Evolutionary conservation across 2,888 invertebrate genomes (phyloP).

Genomic region (Diogma glabrata): DNA sequence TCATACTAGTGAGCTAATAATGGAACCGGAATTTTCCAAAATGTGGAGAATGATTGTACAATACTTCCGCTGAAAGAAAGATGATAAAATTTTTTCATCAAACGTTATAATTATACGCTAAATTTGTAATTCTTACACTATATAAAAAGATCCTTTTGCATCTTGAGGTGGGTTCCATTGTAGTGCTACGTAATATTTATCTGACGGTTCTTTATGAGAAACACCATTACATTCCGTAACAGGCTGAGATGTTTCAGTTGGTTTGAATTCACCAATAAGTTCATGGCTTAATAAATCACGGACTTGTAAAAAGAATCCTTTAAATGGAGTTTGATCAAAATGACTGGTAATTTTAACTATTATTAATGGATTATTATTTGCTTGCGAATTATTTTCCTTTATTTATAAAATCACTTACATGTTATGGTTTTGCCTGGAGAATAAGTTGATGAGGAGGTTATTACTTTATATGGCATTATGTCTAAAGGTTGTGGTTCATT

Average conservation of each 20-base stretch:
- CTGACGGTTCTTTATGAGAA: neutral
- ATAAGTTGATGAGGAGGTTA: slow-evolving; percentile 1
- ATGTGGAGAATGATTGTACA: neutral
- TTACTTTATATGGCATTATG: neutral
- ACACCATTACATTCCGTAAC: neutral
- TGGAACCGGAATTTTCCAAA: neutral
- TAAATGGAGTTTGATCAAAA: too few relatives aligned
- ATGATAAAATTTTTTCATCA: neutral
- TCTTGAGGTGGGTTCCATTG: neutral
- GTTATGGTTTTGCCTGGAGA: neutral
- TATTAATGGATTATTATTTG: too few relatives aligned
- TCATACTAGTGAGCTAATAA: too few relatives aligned
- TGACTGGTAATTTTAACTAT: too few relatives aligned
- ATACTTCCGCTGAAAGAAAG: neutral
- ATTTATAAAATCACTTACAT: too few relatives aligned
- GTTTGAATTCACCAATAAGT: neutral
- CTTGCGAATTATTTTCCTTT: too few relatives aligned
- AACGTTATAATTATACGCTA: too few relatives aligned
- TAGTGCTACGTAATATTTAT: neutral
- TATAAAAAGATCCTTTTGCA: neutral
- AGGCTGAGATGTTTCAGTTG: neutral
- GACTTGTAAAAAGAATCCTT: neutral
- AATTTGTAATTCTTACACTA: slow-evolving; percentile 1
- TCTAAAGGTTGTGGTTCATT: neutral
- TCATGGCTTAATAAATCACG: neutral